Evolutionary conservation across 2,888 invertebrate genomes (phyloP), one percentile per base, ranked within the genome.

Genomic region (Hoplodrina blanda): DNA sequence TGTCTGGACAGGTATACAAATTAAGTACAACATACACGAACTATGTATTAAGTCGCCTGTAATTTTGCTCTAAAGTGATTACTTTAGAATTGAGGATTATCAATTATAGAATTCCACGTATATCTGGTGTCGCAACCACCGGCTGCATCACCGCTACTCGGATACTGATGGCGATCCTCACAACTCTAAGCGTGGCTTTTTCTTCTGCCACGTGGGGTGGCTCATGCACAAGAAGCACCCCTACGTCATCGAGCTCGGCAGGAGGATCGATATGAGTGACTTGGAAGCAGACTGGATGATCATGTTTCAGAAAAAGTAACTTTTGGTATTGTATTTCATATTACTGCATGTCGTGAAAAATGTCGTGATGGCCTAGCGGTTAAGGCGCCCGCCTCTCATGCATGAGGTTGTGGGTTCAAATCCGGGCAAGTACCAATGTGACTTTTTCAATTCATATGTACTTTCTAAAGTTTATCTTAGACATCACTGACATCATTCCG

Each of bases 151-250:
- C 92, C 98, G 98, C 87, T 98, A 97, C 83, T 93, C 96, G 0
- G 96, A 96, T 83, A 96, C 96, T 0, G 97, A 98, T 83, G 98
- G 96, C 0, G 98, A 98, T 89, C 98, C 98, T 0, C 98, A 98
- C 91, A 98, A 98, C 88, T 96, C 98, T 0, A 97, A 96, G 57
- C 95, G 98, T 56, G 98, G 98, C 0, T 98, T 99, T 94, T 98
- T 98, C 95, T 99, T 98, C 93, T 97, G 97, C 4, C 98, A 99
- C 90, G 97, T 98, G 63, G 98, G 98, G 10, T 99, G 98, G 98
- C 93, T 98, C 25, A 96, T 98, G 96, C 94, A 95, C 73, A 97
- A 96, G 80, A 98, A 98, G 89, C 98, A 98, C 88, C 98, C 98
- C 0, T 96, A 97, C 76, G 97, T 98, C 49, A 97, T 96, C 41